Evolutionary conservation across 2,797 vertebrate species (phyloP).

Genomic region (Choloepus didactylus): DNA sequence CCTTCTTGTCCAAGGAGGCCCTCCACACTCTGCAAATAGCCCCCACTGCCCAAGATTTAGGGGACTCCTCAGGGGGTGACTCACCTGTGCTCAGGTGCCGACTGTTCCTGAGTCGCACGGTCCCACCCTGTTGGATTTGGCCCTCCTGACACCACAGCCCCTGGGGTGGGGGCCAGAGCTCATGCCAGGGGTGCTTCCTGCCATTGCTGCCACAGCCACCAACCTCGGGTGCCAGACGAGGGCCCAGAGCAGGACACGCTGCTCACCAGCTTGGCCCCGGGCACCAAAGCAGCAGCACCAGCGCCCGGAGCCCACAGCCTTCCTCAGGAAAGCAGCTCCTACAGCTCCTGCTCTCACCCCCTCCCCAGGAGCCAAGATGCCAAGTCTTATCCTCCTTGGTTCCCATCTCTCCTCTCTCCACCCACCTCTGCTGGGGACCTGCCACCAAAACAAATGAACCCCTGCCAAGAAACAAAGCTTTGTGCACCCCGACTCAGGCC

Average conservation of each 20-base stretch:
- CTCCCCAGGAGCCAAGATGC: not conserved
- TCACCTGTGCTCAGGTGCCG: not conserved
- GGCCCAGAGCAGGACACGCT: not conserved
- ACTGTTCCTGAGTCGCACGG: not conserved
- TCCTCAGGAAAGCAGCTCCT: not conserved
- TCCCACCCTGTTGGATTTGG: not conserved
- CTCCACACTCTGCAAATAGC: not conserved
- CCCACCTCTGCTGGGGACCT: not conserved
- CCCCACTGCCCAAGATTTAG: not conserved
- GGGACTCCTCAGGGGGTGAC: not conserved
- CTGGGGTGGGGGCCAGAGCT: not conserved
- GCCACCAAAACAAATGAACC: not conserved
- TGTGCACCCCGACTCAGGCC: not conserved
- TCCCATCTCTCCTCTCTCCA: not conserved
- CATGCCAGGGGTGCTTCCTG: not conserved
- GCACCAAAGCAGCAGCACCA: rapidly evolving
- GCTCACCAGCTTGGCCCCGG: not conserved
- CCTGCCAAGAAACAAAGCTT: not conserved
- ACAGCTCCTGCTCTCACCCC: not conserved
- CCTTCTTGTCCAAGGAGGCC: not conserved
- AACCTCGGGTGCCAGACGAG: not conserved
- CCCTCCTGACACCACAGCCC: not conserved
- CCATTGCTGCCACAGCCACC: not conserved
- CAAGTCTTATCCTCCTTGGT: not conserved
- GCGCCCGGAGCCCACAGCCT: not conserved